phyloP scores from a whole-genome alignment of 1,140 invertebrate genomes.

The Caenorhabditis tropicalis region DNA sequence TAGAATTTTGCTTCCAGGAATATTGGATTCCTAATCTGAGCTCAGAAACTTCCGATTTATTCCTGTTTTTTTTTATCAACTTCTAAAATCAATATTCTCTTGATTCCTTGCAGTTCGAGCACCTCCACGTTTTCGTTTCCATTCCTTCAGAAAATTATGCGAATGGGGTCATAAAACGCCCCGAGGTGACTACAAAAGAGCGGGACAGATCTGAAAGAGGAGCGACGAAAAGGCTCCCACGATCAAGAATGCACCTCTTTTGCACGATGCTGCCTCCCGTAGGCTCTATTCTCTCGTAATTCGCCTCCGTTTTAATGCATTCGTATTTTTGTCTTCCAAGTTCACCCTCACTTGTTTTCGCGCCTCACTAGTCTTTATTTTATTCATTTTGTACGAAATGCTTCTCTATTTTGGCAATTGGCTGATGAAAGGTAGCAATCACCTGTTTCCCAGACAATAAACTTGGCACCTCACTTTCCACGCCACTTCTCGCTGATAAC shows the following conservation, averaged over 20 bases:
- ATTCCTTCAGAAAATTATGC: neutral
- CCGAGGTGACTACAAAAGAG: neutral
- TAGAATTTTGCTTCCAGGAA: too few species aligned
- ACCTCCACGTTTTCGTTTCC: neutral
- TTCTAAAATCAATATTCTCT: neutral
- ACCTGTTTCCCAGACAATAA: slow-evolving; percentile 28
- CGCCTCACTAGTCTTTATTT: neutral
- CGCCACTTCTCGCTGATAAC: slow-evolving; percentile 8
- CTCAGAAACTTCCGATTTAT: neutral
- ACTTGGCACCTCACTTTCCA: neutral
- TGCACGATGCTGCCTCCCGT: neutral
- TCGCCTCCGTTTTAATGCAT: slow-evolving; percentile 21
- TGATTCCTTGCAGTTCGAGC: neutral
- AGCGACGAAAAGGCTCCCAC: slow-evolving; percentile 21
- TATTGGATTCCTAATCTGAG: too few species aligned
- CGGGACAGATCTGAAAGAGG: neutral
- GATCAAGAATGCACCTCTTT: slow-evolving; percentile 36
- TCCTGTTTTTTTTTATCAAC: neutral
- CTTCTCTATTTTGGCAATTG: neutral
- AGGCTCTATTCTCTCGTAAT: neutral
- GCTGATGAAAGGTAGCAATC: neutral
- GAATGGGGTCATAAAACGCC: slow-evolving; percentile 14
- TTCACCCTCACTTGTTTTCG: neutral
- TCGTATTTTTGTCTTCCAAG: slow-evolving; percentile 24
- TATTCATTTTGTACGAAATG: neutral